These are phyloP conservation scores for human DNA, from an alignment of 2,113 vertebrate genomes.

Conservation along the genomic window GRCh38 chr12:90134001-90134500, in stretches of 20 bases:
- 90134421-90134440: neutral
- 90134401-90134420: neutral
- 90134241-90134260: neutral
- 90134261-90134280: neutral
- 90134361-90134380: neutral
- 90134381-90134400: rapidly evolving
- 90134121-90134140: neutral
- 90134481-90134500: neutral
- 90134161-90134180: neutral
- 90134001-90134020: neutral
- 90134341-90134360: neutral
- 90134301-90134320: neutral
- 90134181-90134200: neutral
- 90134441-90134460: neutral
- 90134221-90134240: neutral
- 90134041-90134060: neutral
- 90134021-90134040: neutral
- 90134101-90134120: neutral
- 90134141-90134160: neutral
- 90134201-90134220: neutral
- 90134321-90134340: neutral
- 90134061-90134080: neutral
- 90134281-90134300: neutral
- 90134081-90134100: neutral
- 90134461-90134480: neutral